Evolutionary conservation across 2,888 invertebrate genomes (phyloP), one percentile per base, ranked within the genome.

Genomic region (Caenorhabditis drosophilae): DNA sequence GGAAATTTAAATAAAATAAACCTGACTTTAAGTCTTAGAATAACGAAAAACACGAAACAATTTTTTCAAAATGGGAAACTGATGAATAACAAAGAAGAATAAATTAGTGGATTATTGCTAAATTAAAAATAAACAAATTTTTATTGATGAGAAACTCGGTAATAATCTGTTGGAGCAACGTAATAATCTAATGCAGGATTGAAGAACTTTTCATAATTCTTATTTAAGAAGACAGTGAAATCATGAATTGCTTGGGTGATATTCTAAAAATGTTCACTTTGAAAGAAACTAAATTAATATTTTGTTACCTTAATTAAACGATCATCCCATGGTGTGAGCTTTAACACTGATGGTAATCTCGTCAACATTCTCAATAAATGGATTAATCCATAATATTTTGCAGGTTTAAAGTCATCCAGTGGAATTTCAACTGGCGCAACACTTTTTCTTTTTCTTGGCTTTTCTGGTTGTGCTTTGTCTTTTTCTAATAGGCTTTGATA

Each of bases 331-430:
- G 34, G 7, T n/a, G 59, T 35, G 11, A 55, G 23, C 18, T 62
- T 56, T 9, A 68, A 22, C 9, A 59, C 15, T 4, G 34, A n/a
- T 15, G 56, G 53, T 12, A 72, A 31, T 7, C 55, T 31, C 1
- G 61, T 22, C 9, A 73, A 3, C 23, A 73, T 47, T n/a, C 72
- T 48, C 11, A 73, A 35, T 6, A 73, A 42, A 41, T 73, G 72
- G 1, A 61, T 34, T 11, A 70, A 16, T 9, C 72, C 72, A 38
- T 73, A 73, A 38, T 54, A 11, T 4, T 42, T 15, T 1, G 62
- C 56, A 2, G 66, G 26, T 2, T 46, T 35, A 50, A 68, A 61
- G 25, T 46, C 57, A 11, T 54, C n/a, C 4, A 57, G 57, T 12
- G 25, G 11, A 7, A 23, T 11, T 16, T 4, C 42, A 6, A 38